phyloP scores from a whole-genome alignment of 2,888 invertebrate species.

The Ochropleura plecta region DNA sequence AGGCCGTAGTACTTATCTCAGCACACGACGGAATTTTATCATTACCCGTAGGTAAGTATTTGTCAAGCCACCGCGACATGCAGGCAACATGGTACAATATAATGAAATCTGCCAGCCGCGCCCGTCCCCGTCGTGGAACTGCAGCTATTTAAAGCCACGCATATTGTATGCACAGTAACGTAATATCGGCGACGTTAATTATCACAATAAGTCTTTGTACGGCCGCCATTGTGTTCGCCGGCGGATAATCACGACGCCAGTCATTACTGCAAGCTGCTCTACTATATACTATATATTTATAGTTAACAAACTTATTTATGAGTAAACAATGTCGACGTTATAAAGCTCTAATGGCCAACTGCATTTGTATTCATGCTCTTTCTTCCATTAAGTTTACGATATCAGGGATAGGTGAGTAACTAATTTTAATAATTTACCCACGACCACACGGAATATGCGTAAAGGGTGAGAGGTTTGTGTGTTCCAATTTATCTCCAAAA shows the following conservation, averaged over 20 bases:
- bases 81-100: conserved; percentile 1
- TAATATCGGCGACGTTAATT: conserved; percentile 34
- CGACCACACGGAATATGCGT: no score
- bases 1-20: not conserved
- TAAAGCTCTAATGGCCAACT: not conserved
- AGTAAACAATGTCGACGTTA: not conserved
- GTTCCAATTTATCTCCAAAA: no score
- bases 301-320: not conserved
- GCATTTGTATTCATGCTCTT: not conserved
- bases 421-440: not conserved
- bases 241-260: not conserved
- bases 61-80: not conserved
- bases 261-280: conserved; percentile 5
- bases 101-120: not conserved
- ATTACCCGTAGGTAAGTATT: not conserved
- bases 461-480: no score
- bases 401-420: not conserved
- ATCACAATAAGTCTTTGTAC: conserved; percentile 34
- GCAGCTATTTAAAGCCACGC: conserved; percentile 2
- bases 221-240: conserved; percentile 1
- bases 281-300: no score
- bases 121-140: not conserved
- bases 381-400: not conserved
- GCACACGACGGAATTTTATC: not conserved
- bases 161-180: conserved; percentile 15